Evolutionary conservation across 2,797 vertebrate species (phyloP).

Genomic region (Scolopax rusticola): DNA sequence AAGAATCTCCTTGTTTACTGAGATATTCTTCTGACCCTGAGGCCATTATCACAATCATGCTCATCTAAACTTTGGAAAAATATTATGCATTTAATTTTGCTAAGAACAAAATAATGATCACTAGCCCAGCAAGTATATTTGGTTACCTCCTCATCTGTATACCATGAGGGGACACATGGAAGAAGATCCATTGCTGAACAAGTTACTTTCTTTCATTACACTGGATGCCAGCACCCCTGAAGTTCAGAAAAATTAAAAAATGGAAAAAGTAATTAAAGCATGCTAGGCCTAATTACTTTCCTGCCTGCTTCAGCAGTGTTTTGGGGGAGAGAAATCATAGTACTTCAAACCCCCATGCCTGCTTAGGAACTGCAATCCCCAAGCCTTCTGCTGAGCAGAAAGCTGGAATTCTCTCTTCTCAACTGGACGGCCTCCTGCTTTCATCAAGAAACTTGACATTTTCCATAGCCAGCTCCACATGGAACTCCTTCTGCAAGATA

Average conservation of each 20-base stretch:
- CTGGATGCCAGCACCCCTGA: slow-evolving; percentile 65
- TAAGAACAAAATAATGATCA: background rate
- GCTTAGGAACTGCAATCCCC: slow-evolving; percentile 14
- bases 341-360: slow-evolving; percentile 20
- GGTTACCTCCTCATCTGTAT: slow-evolving; percentile 23
- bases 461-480: slow-evolving; percentile 30
- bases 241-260: slow-evolving; percentile 76
- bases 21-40: background rate
- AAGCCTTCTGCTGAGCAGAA: slow-evolving; percentile 26
- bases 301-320: slow-evolving; percentile 24
- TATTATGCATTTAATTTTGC: background rate
- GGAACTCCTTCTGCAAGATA: slow-evolving; percentile 12
- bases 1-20: background rate
- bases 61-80: background rate
- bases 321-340: slow-evolving; percentile 43
- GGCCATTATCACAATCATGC: background rate
- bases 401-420: background rate
- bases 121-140: background rate
- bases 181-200: slow-evolving; percentile 20
- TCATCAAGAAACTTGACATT: slow-evolving; percentile 45
- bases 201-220: slow-evolving; percentile 7
- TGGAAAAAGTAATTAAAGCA: slow-evolving; percentile 74
- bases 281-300: slow-evolving; percentile 69
- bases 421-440: slow-evolving; percentile 26
- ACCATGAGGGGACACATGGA: background rate